A percentile compares a stretch with the other conserved stretches of the same genome.
Evolutionary conservation across 1,140 invertebrate species (phyloP).

Genomic region (Drosophila truncata): DNA sequence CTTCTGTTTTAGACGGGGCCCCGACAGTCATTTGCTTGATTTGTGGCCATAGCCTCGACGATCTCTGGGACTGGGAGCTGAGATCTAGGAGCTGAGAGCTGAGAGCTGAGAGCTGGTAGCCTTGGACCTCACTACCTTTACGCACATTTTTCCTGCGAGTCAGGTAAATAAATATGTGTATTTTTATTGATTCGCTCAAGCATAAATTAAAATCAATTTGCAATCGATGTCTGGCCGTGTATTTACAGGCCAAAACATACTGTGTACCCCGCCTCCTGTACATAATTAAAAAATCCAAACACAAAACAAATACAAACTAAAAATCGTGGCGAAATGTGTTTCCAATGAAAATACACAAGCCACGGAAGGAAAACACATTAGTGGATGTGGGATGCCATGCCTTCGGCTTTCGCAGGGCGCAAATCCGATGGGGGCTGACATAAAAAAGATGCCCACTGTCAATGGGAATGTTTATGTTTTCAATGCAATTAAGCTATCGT

Average conservation of each 20-base stretch:
- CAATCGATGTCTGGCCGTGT: slow-evolving; percentile 72
- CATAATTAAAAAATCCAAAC: slow-evolving; percentile 77
- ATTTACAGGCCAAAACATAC: slow-evolving; percentile 62
- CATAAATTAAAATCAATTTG: slow-evolving; percentile 68
- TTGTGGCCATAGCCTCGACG: slow-evolving; percentile 38
- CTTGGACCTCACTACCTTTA: slow-evolving; percentile 32
- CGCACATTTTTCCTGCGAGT: not conserved
- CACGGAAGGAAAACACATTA: slow-evolving; percentile 52
- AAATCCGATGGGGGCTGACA: slow-evolving; percentile 19
- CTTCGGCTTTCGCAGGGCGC: slow-evolving; percentile 14
- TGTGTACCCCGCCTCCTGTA: slow-evolving; percentile 19
- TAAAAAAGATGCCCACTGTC: slow-evolving; percentile 39
- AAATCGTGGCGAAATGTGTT: slow-evolving; percentile 26
- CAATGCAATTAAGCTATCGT: slow-evolving; percentile 56
- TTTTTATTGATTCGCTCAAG: slow-evolving; percentile 40
- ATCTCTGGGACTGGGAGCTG: slow-evolving; percentile 3
- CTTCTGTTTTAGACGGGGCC: slow-evolving; percentile 64
- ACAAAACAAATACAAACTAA: slow-evolving; percentile 60
- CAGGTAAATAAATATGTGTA: slow-evolving; percentile 7
- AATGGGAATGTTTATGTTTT: slow-evolving; percentile 44
- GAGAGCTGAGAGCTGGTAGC: slow-evolving; percentile 15
- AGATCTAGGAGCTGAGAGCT: too few relatives aligned
- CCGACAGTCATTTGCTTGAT: slow-evolving; percentile 73
- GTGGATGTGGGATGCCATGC: slow-evolving; percentile 8
- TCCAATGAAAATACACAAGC: slow-evolving; percentile 44